Conservation (phyloP, 1,140 invertebrate genomes). For the Trinorchestia longiramus region DNA sequence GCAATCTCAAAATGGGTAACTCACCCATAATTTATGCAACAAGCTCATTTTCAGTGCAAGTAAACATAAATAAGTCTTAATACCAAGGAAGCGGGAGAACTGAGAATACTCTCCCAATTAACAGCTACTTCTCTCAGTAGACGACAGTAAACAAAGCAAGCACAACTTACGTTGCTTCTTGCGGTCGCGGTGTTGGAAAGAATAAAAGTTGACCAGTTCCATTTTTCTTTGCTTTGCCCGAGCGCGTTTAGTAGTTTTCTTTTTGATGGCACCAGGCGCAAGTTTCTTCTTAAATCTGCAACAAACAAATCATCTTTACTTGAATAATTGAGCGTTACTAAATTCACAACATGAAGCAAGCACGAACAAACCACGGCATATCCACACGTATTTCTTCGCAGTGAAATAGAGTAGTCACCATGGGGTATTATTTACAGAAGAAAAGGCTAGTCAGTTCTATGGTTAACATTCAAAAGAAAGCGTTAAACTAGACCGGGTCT, state of each 20-base stretch:
- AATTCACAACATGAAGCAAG: not conserved
- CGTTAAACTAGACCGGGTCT: not conserved
- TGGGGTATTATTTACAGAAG: too few species aligned
- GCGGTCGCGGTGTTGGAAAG: conserved; percentile 11
- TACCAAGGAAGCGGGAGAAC: not conserved
- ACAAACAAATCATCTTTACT: not conserved
- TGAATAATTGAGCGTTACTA: not conserved
- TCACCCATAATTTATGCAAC: too few species aligned
- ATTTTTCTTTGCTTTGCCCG: conserved; percentile 41
- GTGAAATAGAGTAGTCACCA: too few species aligned
- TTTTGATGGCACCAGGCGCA: conserved; percentile 17
- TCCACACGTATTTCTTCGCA: not conserved
- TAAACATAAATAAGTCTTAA: too few species aligned
- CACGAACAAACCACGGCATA: not conserved
- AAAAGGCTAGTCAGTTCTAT: too few species aligned
- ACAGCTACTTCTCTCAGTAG: not conserved
- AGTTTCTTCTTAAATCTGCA: conserved; percentile 41
- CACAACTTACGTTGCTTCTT: conserved; percentile 37
- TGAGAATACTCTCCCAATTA: not conserved
- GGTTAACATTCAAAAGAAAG: too few species aligned
- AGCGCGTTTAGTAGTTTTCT: conserved; percentile 41
- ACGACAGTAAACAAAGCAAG: not conserved
- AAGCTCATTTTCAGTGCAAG: too few species aligned
- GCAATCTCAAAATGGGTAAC: not conserved
- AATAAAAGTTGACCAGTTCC: conserved; percentile 39